Base-by-base conservation (phyloP, 2,888 invertebrate species). In the Malachius bipustulatus region DNA sequence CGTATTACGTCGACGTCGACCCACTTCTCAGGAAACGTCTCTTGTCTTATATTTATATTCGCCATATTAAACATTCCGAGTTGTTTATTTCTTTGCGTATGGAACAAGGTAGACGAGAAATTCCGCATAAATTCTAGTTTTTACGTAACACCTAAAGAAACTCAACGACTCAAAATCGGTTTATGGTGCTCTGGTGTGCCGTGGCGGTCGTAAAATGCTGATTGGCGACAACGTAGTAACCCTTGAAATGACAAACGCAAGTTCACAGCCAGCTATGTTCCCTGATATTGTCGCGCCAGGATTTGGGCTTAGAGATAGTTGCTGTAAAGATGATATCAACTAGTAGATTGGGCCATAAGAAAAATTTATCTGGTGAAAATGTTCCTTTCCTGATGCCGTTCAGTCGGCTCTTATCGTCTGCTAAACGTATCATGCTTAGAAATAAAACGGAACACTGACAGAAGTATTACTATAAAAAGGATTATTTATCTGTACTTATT, bases 201-300 rank as follows among this genome's bases (percentile, higher is more conserved):
- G 55, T 56, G 54, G 42, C 44, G 51, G 50, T 56, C 58, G 57
- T 58, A 57, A 58, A 58, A 57, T 53, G 57, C 52, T 58, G 58
- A 58, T 57, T 58, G 58, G 55, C 51, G 57, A 55, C 56, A 50
- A 51, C 44, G 47, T 49, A 47, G 49, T 54, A 50, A 46, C 50
- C 50, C 46, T 44, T 32, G 49, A 47, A 48, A 55, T 56, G 56
- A 56, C 52, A 56, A 55, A 47, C 44, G 41, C 34, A 30, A 39
- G 39, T 45, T 39, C 34, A 34, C 34, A 31, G 35, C 43, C 40
- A 38, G 16, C 40, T 16, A 36, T 41, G 40, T 42, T 42, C 37
- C 31, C 35, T 9, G 14, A 30, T 38, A 35, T 35, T 35, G 34
- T 38, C 38, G 30, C 34, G 14, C 29, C 24, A 26, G 32, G 30